phyloP scores from a whole-genome alignment of 2,797 vertebrate genomes.

The Aulostomus chinensis region DNA sequence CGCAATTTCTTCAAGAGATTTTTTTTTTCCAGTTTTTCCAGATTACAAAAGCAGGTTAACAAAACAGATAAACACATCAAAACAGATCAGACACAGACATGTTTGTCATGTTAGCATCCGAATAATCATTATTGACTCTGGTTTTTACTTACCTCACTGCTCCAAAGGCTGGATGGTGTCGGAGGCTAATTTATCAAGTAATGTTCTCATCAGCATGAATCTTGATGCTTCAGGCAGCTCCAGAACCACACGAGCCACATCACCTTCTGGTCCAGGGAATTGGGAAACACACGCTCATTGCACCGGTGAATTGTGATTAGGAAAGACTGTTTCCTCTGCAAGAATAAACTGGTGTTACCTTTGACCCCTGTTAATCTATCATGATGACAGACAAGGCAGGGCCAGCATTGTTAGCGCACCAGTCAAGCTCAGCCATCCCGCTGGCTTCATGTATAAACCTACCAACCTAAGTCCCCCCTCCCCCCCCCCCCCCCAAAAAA shows the following conservation, averaged over 20 bases:
- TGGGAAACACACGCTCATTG: conserved; percentile 16
- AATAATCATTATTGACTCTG: too few relatives aligned
- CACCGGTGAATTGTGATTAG: conserved; percentile 69
- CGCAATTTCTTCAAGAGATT: too few relatives aligned
- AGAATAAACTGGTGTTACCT: conserved; percentile 82
- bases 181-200: too few relatives aligned
- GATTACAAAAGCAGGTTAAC: too few relatives aligned
- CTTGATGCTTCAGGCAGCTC: not conserved
- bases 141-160: too few relatives aligned
- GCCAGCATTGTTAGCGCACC: conserved; percentile 54
- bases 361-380: conserved; percentile 79
- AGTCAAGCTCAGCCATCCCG: conserved; percentile 51
- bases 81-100: too few relatives aligned
- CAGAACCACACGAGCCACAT: not conserved
- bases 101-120: too few relatives aligned
- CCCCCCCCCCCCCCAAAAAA: too few relatives aligned
- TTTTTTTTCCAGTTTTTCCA: too few relatives aligned
- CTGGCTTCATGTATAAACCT: conserved; percentile 33
- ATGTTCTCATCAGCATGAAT: conserved; percentile 4
- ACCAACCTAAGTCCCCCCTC: not conserved
- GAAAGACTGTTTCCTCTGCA: conserved; percentile 82
- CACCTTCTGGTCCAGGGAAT: conserved; percentile 13
- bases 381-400: conserved; percentile 72
- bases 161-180: too few relatives aligned
- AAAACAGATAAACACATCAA: too few relatives aligned